These are phyloP conservation scores for Lampropteryx suffumata DNA, from an alignment of 2,888 invertebrate species.

Conservation along the genomic window DNA sequence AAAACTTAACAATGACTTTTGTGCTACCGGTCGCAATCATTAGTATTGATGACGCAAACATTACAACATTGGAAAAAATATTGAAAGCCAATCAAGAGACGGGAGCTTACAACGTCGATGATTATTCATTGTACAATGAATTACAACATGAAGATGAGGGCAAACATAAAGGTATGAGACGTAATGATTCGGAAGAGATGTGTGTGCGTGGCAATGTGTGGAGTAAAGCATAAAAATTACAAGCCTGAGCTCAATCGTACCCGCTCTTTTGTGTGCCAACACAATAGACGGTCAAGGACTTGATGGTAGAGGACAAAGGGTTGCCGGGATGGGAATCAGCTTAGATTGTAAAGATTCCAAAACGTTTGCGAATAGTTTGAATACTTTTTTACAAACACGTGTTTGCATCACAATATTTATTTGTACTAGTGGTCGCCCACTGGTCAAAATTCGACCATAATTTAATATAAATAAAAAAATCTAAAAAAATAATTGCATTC, in stretches of 20 bases:
- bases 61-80: constrained; percentile 69
- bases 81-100: constrained; percentile 71
- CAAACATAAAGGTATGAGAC: constrained; percentile 71
- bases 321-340: constrained; percentile 48
- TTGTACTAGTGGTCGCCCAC: too few species aligned
- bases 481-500: too few species aligned
- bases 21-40: constrained; percentile 77
- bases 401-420: too few species aligned
- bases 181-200: constrained; percentile 81
- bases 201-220: constrained; percentile 73
- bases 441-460: too few species aligned
- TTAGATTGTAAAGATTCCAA: constrained; percentile 31
- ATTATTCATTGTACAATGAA: constrained; percentile 63
- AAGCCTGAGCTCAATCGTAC: constrained; percentile 70
- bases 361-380: constrained; percentile 14
- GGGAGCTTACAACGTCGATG: constrained; percentile 52
- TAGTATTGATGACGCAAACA: constrained; percentile 81
- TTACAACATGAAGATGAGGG: constrained; percentile 66
- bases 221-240: constrained; percentile 78
- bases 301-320: constrained; percentile 70
- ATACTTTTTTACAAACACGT: too few species aligned
- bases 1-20: constrained; percentile 75
- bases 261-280: constrained; percentile 69
- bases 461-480: too few species aligned
- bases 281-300: constrained; percentile 79